Conservation (phyloP, 2,888 invertebrate genomes). For the Tipula unca region DNA sequence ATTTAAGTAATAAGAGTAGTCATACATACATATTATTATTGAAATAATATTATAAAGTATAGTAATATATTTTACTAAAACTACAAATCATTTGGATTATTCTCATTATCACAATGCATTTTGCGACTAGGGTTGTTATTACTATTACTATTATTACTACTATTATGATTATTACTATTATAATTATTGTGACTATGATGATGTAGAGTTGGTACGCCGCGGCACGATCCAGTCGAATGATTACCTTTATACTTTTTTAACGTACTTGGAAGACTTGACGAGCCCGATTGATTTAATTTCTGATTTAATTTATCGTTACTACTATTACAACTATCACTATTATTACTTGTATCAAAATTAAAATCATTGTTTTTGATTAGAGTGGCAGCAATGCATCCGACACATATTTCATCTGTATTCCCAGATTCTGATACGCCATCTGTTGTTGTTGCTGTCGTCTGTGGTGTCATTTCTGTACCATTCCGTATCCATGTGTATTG, state of each 20-base stretch:
- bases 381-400: conserved; percentile 19
- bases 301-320: background rate
- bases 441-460: background rate
- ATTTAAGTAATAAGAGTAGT: background rate
- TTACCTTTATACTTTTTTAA: conserved; percentile 35
- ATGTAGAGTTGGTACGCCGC: background rate
- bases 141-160: background rate
- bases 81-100: background rate
- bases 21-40: background rate
- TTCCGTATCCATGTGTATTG: background rate
- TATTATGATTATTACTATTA: background rate
- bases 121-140: background rate
- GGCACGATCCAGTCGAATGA: conserved; percentile 31
- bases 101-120: background rate
- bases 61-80: background rate
- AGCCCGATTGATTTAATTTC: conserved; percentile 4
- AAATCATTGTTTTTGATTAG: background rate
- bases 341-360: background rate
- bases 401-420: conserved; percentile 19
- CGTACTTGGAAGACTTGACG: conserved; percentile 27
- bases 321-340: background rate
- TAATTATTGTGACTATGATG: background rate
- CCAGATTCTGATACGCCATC: background rate
- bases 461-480: background rate
- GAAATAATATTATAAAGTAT: too few relatives aligned